Evolutionary conservation across 2,888 invertebrate species (phyloP).

Genomic region (Lissocephala sabroskyi): DNA sequence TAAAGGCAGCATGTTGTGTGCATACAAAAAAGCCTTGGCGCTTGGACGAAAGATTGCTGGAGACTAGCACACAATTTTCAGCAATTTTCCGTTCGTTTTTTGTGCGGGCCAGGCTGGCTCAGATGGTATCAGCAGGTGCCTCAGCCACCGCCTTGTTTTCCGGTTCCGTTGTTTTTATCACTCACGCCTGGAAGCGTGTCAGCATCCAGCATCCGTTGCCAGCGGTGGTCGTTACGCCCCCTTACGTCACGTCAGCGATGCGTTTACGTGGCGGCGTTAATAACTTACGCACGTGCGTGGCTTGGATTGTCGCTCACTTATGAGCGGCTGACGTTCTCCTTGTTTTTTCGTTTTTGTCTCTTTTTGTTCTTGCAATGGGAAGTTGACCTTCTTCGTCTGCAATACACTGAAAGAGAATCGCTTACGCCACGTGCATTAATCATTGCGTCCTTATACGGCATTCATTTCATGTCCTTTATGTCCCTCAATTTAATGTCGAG

Average conservation of each 20-base stretch:
- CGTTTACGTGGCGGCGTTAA: conserved; percentile 40
- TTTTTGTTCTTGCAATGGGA: no score
- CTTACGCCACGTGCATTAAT: conserved; percentile 48
- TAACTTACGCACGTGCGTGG: conserved; percentile 23
- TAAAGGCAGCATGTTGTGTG: conserved; percentile 40
- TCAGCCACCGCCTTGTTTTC: conserved; percentile 37
- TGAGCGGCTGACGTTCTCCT: conserved; percentile 25
- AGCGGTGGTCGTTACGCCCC: neutral
- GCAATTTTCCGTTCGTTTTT: conserved; percentile 25
- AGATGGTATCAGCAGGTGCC: conserved; percentile 35
- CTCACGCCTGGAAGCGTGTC: neutral
- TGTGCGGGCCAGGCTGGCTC: conserved; percentile 6
- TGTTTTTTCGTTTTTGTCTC: no score
- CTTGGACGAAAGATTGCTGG: no score
- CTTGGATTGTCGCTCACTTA: conserved; percentile 13
- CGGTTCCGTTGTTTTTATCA: conserved; percentile 63
- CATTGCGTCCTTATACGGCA: conserved; percentile 30
- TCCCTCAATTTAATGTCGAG: no score
- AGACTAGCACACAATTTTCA: conserved; percentile 2
- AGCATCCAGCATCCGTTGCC: no score
- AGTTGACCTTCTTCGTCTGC: no score
- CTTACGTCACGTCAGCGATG: conserved; percentile 28
- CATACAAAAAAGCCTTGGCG: conserved; percentile 35
- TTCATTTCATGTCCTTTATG: conserved; percentile 6
- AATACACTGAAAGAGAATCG: no score